Evolutionary conservation across 2,113 vertebrate species (phyloP).

Genomic region (Neotragus moschatus): DNA sequence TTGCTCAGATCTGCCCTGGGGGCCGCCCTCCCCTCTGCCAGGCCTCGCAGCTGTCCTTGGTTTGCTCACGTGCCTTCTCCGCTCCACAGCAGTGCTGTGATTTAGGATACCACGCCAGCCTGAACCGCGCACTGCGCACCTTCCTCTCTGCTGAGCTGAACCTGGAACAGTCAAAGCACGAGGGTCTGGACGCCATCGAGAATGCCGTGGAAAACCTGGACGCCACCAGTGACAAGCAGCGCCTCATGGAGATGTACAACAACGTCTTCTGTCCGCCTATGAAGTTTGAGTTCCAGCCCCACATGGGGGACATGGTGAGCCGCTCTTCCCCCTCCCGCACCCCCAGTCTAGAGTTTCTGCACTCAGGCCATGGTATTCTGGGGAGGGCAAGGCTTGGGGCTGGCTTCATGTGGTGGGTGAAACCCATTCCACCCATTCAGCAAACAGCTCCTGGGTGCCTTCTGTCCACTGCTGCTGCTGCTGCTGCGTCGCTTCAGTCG

Average conservation of each 20-base stretch:
- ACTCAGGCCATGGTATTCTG: not conserved
- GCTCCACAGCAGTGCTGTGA: constrained; percentile 93
- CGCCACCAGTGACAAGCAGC: constrained; percentile 95
- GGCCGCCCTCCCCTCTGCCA: not conserved
- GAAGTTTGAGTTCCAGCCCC: constrained; percentile 98
- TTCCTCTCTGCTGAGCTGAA: constrained; percentile 97
- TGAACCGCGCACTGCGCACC: constrained; percentile 93
- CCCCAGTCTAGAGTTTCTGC: not conserved
- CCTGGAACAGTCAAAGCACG: constrained; percentile 94
- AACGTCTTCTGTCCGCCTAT: constrained; percentile 96
- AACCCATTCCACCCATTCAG: not conserved
- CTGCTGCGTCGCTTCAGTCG: too few relatives aligned
- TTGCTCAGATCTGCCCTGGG: not conserved
- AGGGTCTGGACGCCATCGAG: constrained; percentile 93
- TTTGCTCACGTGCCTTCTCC: constrained; percentile 53
- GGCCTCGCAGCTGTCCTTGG: not conserved
- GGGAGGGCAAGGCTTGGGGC: not conserved
- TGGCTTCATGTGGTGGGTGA: not conserved
- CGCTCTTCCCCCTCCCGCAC: not conserved
- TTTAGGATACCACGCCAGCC: constrained; percentile 96
- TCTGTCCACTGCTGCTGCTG: not conserved
- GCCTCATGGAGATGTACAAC: constrained; percentile 99
- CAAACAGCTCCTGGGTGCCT: not conserved
- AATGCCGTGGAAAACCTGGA: constrained; percentile 95
- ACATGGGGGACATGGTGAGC: constrained; percentile 97